Evolutionary conservation across 2,797 vertebrate genomes (phyloP).

Genomic region (Anomalospiza imberbis): DNA sequence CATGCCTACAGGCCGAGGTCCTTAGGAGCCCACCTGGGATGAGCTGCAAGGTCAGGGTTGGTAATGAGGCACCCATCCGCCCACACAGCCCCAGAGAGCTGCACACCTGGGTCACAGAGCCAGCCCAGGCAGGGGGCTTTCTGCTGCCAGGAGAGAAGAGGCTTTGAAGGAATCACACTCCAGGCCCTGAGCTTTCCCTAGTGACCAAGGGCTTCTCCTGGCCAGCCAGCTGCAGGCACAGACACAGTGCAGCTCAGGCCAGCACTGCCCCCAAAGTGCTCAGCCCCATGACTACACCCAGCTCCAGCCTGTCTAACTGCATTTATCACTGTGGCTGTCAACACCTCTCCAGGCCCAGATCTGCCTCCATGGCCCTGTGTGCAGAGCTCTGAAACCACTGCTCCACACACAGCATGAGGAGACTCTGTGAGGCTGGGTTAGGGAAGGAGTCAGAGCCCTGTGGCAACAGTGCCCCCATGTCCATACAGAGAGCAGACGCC

Average conservation of each 20-base stretch:
- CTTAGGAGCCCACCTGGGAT: not conserved
- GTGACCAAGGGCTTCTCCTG: not conserved
- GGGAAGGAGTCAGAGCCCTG: not conserved
- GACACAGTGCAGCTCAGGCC: not conserved
- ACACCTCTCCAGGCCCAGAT: not conserved
- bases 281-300: not conserved
- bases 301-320: constrained; percentile 17
- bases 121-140: not conserved
- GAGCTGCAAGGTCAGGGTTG: not conserved
- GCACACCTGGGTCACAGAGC: not conserved
- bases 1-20: accelerated
- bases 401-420: not conserved
- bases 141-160: not conserved
- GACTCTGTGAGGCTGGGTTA: not conserved
- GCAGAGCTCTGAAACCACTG: not conserved
- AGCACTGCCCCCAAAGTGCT: not conserved
- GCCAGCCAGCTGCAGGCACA: not conserved
- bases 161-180: not conserved
- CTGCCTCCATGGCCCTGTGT: not conserved
- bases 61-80: not conserved
- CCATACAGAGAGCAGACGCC: accelerated
- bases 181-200: not conserved
- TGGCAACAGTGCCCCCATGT: not conserved
- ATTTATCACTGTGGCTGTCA: not conserved
- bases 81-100: not conserved